Evolutionary conservation across 2,797 vertebrate genomes (phyloP), one percentile per base, ranked within the genome.

Genomic region (Emydoidea blandingii): DNA sequence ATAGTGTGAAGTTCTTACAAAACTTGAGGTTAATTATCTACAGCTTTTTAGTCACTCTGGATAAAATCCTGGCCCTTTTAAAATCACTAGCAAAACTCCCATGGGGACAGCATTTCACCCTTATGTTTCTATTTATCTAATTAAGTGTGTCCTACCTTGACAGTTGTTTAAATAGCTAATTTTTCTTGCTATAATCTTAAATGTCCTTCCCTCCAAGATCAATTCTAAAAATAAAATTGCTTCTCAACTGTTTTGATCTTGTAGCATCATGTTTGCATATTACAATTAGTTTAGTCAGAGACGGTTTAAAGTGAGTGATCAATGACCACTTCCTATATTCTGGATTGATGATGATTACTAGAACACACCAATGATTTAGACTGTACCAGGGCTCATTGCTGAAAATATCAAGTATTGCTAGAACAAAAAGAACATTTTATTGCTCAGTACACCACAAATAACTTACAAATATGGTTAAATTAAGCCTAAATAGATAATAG

Each of bases 1-100:
- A 47, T 44, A 49, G 15, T 31, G 44, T 49, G 44, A 86, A 90
- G 83, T 2, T 54, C 41, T 95, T 96, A 95, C 2, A 1, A 81
- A 96, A 94, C 0, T 78, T 2, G 62, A 88, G 53, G 19, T 76
- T 44, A 95, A 90, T 92, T 93, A 96, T 84, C 23, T 87, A 76
- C 84, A 27, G 4, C 8, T 25, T 72, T 21, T 54, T 88, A 96
- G 92, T 29, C 81, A 21, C 76, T 81, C n/a, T 49, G 34, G n/a
- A 84, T 92, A 93, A 92, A 74, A 91, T 5, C 37, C 84, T 68
- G 87, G 72, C 92, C 87, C 95, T 92, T 90, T 62, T 65, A 2
- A 92, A 92, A 95, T 89, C 52, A 86, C 49, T 12, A 53, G 14
- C 34, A 84, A 91, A 94, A 53, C 27, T 50, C 85, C 31, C 87